Percentiles rank a stretch among this genome's conserved stretches.
Conservation (phyloP, 2,113 vertebrate species). For the Microtus oregoni region DNA sequence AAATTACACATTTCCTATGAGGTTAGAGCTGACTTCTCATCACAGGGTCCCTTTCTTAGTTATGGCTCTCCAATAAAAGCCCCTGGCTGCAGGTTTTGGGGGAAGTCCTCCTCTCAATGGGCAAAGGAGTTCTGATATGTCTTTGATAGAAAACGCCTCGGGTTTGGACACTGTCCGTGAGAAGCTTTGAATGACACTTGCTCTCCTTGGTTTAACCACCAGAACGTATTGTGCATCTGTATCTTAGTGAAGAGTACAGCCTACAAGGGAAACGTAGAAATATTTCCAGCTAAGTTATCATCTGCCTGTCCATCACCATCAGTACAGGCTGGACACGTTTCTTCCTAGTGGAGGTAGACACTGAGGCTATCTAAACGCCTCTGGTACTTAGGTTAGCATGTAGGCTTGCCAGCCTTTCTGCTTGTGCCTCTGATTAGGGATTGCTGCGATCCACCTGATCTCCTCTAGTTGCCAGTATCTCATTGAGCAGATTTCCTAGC, state of each 20-base stretch:
- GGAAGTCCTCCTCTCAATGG: neutral
- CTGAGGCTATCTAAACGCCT: neutral
- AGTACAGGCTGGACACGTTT: neutral
- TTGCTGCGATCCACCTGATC: neutral
- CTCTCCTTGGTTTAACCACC: neutral
- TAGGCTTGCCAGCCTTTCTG: neutral
- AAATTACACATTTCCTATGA: neutral
- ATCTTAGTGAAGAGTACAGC: neutral
- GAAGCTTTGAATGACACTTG: neutral
- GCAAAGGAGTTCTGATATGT: neutral
- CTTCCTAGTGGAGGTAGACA: neutral
- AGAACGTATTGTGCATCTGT: neutral
- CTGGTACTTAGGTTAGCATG: neutral
- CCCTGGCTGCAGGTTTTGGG: neutral
- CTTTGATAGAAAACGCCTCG: neutral
- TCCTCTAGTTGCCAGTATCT: neutral
- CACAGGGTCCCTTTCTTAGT: neutral
- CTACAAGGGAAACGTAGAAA: neutral
- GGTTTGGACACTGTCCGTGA: neutral
- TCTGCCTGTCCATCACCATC: neutral
- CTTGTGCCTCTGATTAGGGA: neutral
- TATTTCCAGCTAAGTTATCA: neutral
- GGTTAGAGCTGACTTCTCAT: neutral
- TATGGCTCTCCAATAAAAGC: neutral
- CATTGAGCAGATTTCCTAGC: conserved; percentile 28